phyloP scores from a whole-genome alignment of 2,888 invertebrate genomes.

The Stenolophus ochropezus region DNA sequence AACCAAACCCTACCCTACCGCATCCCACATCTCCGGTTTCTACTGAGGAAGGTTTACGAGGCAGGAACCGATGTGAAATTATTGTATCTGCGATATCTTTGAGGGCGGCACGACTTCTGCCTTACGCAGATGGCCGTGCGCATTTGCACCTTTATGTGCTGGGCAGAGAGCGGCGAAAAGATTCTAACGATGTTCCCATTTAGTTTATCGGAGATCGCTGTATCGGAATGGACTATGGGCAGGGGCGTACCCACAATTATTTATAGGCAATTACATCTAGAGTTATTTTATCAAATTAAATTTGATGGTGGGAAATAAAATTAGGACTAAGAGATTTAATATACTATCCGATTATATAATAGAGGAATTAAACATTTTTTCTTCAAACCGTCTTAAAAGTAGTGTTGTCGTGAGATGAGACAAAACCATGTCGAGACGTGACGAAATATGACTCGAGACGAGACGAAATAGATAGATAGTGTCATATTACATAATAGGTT shows the following conservation, averaged over 20 bases:
- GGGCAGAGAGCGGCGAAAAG: conserved; percentile 32
- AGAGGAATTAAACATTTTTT: too few relatives aligned
- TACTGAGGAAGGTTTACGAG: not conserved
- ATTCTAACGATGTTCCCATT: conserved; percentile 57
- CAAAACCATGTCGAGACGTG: too few relatives aligned
- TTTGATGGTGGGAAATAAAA: not conserved
- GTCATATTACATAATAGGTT: too few relatives aligned
- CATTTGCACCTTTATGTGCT: conserved; percentile 50
- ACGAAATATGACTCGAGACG: too few relatives aligned
- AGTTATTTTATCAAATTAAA: not conserved
- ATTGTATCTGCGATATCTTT: conserved; percentile 42
- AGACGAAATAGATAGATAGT: too few relatives aligned
- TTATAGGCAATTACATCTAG: not conserved
- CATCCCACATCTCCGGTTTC: not conserved
- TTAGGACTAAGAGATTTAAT: not conserved
- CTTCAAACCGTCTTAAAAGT: too few relatives aligned
- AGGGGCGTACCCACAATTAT: not conserved
- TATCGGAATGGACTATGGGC: not conserved
- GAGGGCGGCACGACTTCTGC: conserved; percentile 46
- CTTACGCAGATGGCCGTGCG: conserved; percentile 9
- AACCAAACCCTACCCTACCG: not conserved
- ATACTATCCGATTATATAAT: too few relatives aligned
- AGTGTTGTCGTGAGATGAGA: too few relatives aligned
- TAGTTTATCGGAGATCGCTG: conserved; percentile 49
- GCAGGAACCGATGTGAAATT: conserved; percentile 25